Evolutionary conservation across 2,113 vertebrate genomes (phyloP).

Genomic region (Pachypanchax playfairii): DNA sequence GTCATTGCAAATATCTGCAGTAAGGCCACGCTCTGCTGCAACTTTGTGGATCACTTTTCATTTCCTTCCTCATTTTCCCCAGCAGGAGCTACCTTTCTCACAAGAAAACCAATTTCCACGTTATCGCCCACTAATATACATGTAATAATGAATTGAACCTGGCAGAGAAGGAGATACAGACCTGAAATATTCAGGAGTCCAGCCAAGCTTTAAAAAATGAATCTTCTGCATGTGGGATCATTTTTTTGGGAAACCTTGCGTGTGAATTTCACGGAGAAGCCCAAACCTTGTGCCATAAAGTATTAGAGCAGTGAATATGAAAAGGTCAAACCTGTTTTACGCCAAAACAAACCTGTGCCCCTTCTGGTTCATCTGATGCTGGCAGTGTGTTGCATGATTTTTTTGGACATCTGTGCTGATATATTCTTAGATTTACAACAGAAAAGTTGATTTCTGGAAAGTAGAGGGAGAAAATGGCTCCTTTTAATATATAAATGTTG

Average conservation of each 20-base stretch:
- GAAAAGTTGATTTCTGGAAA: constrained; percentile 14
- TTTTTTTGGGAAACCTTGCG: constrained; percentile 40
- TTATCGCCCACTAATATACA: constrained; percentile 61
- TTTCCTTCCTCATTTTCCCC: constrained; percentile 56
- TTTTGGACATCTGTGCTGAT: constrained; percentile 22
- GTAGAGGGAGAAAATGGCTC: constrained; percentile 26
- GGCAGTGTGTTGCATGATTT: constrained; percentile 23
- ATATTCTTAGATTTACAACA: constrained; percentile 20
- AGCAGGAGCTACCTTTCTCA: constrained; percentile 49
- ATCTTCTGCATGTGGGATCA: constrained; percentile 29
- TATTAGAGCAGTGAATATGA: constrained; percentile 58
- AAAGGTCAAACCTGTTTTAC: constrained; percentile 62
- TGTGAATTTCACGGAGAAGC: constrained; percentile 45
- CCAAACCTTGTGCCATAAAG: constrained; percentile 47
- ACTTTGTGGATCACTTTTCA: constrained; percentile 46
- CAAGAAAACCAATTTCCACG: constrained; percentile 57
- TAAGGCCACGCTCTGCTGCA: constrained; percentile 33
- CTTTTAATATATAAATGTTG: constrained; percentile 27
- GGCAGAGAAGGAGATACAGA: constrained; percentile 36
- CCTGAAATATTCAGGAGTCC: constrained; percentile 34
- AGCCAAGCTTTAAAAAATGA: constrained; percentile 38
- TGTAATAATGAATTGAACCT: constrained; percentile 62
- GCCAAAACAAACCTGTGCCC: constrained; percentile 28
- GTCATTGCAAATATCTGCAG: constrained; percentile 29
- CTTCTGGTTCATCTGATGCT: constrained; percentile 24